Evolutionary conservation across 2,888 invertebrate species (phyloP).

Genomic region (Trichopria drosophilae): DNA sequence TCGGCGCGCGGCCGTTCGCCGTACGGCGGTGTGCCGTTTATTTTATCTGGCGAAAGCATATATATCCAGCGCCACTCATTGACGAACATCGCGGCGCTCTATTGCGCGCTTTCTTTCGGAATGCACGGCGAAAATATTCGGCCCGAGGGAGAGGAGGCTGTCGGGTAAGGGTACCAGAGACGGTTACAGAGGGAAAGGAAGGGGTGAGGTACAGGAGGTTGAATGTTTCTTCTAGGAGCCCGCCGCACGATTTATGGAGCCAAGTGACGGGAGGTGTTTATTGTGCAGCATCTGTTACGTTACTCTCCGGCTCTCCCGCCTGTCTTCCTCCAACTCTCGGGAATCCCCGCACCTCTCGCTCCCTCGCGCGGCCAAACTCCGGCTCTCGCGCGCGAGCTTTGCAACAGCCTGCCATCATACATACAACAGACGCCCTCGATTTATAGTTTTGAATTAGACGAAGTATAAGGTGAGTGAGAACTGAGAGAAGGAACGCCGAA

Average conservation of each 20-base stretch:
- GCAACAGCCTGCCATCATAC: conserved; percentile 53
- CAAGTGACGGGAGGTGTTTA: conserved; percentile 59
- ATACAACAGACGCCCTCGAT: conserved; percentile 57
- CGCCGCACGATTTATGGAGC: conserved; percentile 58
- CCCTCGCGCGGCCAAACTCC: conserved; percentile 25
- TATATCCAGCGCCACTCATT: conserved; percentile 16
- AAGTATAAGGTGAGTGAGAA: conserved; percentile 37
- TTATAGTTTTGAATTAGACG: conserved; percentile 58
- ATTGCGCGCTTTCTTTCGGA: not conserved
- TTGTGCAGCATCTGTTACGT: conserved; percentile 58
- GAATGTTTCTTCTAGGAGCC: conserved; percentile 57
- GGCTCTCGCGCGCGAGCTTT: too few species aligned
- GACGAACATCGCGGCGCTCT: conserved; percentile 13
- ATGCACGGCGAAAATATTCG: conserved; percentile 20
- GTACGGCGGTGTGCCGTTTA: conserved; percentile 12
- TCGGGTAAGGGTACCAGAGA: not conserved
- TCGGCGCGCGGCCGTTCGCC: too few species aligned
- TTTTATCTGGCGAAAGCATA: conserved; percentile 25
- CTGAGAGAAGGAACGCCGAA: conserved; percentile 9
- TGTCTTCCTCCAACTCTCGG: conserved; percentile 32
- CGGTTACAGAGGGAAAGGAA: not conserved
- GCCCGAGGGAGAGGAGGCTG: conserved; percentile 11
- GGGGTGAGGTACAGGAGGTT: conserved; percentile 39
- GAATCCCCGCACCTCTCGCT: conserved; percentile 35
- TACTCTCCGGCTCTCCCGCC: conserved; percentile 45